Evolutionary conservation across 2,797 vertebrate species (phyloP), one percentile per base, ranked within the genome.

Genomic region (Cyprinella venusta): DNA sequence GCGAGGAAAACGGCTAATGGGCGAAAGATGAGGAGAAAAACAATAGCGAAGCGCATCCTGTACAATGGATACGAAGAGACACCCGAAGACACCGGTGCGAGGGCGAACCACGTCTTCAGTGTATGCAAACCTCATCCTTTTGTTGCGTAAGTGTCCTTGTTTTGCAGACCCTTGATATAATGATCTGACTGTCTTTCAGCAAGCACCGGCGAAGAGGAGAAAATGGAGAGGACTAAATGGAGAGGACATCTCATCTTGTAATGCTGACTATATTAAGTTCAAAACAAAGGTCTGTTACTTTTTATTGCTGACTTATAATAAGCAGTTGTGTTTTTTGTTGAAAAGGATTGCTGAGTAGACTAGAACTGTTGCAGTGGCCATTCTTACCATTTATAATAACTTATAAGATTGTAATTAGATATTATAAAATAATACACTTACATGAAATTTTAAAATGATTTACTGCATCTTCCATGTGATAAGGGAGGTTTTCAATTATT

Each of bases 11-110:
- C 71, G 67, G 48, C 86, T 86, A 82, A 89, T 90, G 87, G 84
- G 64, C 64, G 75, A 80, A 84, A 88, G 84, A 90, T 90, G 87
- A 88, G 89, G 83, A 85, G 89, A 68, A 89, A 89, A 87, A 90
- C 88, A 80, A 84, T 76, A 59, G 87, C 88, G 9, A 87, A 86
- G 77, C 86, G 86, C 67, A 76, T 88, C 65, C 76, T 88, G 64
- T 84, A 87, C 67, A 83, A 67, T 63, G 86, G 81, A 52, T 65
- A 87, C 76, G 80, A 68, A 61, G 82, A 88, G 78, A 87, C 88
- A 48, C 72, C 54, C 64, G 79, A 86, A 64, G 87, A 87, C 77
- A 81, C 79, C 75, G 87, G 65, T 48, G 81, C 85, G 74, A 87
- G 84, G 64, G 85, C 54, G 74, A 71, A 50, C 78, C 75, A 83